phyloP scores from a whole-genome alignment of 2,888 invertebrate species.

The Achlya flavicornis region DNA sequence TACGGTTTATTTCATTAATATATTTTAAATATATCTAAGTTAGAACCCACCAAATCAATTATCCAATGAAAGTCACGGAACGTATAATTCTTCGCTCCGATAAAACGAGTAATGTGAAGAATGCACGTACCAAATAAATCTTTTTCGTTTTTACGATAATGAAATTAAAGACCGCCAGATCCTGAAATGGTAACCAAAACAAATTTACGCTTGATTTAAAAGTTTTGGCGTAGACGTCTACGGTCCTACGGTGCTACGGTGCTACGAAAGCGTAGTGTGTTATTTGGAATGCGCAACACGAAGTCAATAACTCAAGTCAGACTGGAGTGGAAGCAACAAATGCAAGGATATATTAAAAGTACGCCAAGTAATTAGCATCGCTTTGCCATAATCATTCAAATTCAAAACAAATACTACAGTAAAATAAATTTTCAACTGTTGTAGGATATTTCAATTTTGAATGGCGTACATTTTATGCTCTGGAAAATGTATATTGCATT shows the following conservation, averaged over 20 bases:
- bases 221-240: conserved; percentile 39
- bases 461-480: no score
- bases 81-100: neutral
- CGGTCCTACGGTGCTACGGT: conserved; percentile 48
- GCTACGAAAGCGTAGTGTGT: conserved; percentile 44
- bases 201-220: conserved; percentile 28
- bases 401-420: conserved; percentile 14
- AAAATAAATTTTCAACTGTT: no score
- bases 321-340: conserved; percentile 44
- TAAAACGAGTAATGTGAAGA: neutral
- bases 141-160: neutral
- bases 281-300: conserved; percentile 60
- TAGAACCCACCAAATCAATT: neutral
- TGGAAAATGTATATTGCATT: conserved; percentile 14
- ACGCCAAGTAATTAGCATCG: conserved; percentile 54
- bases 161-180: conserved; percentile 19
- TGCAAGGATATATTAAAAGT: conserved; percentile 62
- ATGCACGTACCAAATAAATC: conserved; percentile 7
- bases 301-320: conserved; percentile 66
- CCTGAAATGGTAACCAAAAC: conserved; percentile 24
- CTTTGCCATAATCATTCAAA: conserved; percentile 36
- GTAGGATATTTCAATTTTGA: no score
- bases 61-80: conserved; percentile 2
- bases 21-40: no score
- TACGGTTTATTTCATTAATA: no score